Percentiles rank a stretch among this genome's conserved stretches.
Conservation (phyloP, 2,797 vertebrate genomes). For the Phoxinus dragarum region DNA sequence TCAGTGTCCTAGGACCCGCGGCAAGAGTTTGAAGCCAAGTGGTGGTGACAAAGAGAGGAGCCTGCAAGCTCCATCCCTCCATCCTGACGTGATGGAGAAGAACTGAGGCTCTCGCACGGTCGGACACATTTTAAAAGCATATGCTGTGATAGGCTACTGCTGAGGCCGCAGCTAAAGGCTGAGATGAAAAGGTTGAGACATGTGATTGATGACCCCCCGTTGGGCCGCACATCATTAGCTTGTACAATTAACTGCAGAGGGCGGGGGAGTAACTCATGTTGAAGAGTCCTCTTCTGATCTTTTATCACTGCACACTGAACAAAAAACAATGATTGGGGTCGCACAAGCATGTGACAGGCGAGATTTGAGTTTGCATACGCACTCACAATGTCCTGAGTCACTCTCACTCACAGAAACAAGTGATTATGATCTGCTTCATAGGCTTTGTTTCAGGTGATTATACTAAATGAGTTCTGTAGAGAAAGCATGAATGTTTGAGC, state of each 20-base stretch:
- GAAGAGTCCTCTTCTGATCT: constrained; percentile 76
- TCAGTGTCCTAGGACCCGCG: constrained; percentile 33
- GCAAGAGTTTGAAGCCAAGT: constrained; percentile 71
- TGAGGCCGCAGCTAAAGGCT: constrained; percentile 65
- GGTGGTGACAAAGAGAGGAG: constrained; percentile 73
- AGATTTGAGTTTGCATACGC: constrained; percentile 24
- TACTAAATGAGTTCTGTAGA: constrained; percentile 1
- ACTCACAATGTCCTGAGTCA: constrained; percentile 13
- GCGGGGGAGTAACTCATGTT: constrained; percentile 38
- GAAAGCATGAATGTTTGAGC: background rate
- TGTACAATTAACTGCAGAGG: constrained; percentile 47
- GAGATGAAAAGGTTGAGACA: constrained; percentile 57
- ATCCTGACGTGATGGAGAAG: constrained; percentile 60
- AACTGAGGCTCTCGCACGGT: constrained; percentile 49
- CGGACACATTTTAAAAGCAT: constrained; percentile 62
- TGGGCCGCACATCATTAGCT: constrained; percentile 43
- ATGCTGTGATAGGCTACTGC: constrained; percentile 57
- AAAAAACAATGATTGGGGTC: constrained; percentile 72
- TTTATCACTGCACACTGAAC: constrained; percentile 73
- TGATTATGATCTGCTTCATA: constrained; percentile 30
- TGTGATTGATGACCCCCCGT: constrained; percentile 58
- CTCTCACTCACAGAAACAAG: constrained; percentile 20
- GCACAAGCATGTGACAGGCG: constrained; percentile 72
- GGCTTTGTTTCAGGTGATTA: constrained; percentile 36
- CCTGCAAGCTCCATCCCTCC: constrained; percentile 71